Evolutionary conservation across 1,140 invertebrate species (phyloP).

Genomic region (Drosophila ambigua): DNA sequence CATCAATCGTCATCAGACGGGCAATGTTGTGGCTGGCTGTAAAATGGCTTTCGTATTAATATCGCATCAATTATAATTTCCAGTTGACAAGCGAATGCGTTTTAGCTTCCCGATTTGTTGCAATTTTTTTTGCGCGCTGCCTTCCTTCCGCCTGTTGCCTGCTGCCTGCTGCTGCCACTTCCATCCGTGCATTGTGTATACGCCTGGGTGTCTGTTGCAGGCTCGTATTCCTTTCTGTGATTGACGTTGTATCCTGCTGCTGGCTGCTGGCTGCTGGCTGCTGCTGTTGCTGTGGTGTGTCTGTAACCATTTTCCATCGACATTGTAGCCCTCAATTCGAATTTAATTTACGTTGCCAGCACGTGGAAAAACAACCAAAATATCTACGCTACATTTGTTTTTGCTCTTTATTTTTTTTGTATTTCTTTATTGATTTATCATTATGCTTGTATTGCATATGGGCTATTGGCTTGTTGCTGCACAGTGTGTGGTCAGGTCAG

Average conservation of each 20-base stretch:
- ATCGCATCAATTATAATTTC: constrained; percentile 81
- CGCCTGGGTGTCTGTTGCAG: no score
- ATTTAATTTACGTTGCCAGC: constrained; percentile 48
- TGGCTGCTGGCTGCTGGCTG: no score
- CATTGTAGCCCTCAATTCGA: constrained; percentile 45
- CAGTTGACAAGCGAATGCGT: constrained; percentile 67
- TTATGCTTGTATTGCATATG: constrained; percentile 30
- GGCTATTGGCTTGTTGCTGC: constrained; percentile 19
- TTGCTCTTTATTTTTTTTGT: constrained; percentile 5
- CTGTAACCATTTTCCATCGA: constrained; percentile 42
- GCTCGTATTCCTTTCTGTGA: neutral
- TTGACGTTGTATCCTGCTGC: constrained; percentile 22
- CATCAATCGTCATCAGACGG: constrained; percentile 76
- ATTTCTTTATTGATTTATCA: constrained; percentile 70
- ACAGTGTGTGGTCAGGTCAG: constrained; percentile 17
- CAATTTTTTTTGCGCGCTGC: constrained; percentile 36
- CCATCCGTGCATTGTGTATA: no score
- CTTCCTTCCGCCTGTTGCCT: neutral
- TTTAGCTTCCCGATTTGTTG: constrained; percentile 62
- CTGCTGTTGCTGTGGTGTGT: neutral
- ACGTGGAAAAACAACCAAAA: constrained; percentile 17
- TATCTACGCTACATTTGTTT: constrained; percentile 7
- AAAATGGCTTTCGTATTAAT: constrained; percentile 65
- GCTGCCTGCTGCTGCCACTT: constrained; percentile 10
- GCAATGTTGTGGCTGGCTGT: constrained; percentile 26